Percentiles rank a stretch among this genome's conserved stretches.
These are phyloP conservation scores for Chorisops tibialis DNA, from an alignment of 2,888 invertebrate genomes.

Conservation along the genomic window DNA sequence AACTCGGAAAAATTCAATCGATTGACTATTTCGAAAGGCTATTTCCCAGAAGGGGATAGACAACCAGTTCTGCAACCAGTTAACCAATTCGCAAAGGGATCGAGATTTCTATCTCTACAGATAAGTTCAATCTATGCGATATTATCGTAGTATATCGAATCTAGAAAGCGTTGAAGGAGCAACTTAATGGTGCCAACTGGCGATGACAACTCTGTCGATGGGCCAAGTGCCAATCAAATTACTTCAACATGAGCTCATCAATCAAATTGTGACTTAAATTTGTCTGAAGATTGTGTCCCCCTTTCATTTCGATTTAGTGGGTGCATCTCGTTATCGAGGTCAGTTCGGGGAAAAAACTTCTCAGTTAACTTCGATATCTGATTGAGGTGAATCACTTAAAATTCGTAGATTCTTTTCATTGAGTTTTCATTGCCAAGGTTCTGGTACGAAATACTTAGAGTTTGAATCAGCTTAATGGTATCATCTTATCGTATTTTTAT, in stretches of 20 bases:
- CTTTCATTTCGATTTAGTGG: conserved; percentile 6
- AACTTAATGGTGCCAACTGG: background rate
- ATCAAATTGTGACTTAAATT: conserved; percentile 22
- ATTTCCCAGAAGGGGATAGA: background rate
- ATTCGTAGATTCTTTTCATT: background rate
- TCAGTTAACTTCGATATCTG: background rate
- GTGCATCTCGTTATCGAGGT: conserved; percentile 13
- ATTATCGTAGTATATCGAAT: too few species aligned
- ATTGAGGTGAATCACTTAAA: background rate
- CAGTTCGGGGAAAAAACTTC: background rate
- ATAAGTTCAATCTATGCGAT: too few species aligned
- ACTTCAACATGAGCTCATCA: conserved; percentile 30
- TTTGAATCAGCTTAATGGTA: too few species aligned
- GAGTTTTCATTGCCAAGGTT: conserved; percentile 14
- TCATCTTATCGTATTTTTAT: too few species aligned
- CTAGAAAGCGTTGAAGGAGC: conserved; percentile 17
- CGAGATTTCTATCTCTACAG: too few species aligned
- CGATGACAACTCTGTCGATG: background rate
- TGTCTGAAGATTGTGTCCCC: background rate
- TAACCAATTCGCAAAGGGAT: too few species aligned
- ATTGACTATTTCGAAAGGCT: background rate
- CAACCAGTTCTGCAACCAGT: background rate
- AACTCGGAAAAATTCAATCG: conserved; percentile 21
- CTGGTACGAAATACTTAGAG: background rate
- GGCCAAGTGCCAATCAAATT: conserved; percentile 31